Percentiles rank a stretch among this genome's conserved stretches.
phyloP scores from a whole-genome alignment of 1,140 invertebrate species.

The Solen grandis region DNA sequence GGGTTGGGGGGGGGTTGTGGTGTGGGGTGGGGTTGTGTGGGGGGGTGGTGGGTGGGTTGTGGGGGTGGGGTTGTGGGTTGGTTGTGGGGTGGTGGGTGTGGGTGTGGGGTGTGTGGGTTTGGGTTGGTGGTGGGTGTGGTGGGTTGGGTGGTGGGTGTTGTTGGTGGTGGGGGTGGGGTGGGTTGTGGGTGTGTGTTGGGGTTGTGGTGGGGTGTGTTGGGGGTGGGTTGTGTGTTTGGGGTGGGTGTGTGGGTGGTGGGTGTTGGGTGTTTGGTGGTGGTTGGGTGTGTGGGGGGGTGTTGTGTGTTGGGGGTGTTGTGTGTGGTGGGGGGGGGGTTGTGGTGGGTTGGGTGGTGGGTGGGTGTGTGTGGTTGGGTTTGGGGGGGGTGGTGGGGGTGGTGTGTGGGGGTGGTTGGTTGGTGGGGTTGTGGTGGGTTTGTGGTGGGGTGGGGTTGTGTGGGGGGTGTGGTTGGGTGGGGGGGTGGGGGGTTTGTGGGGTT shows the following conservation, averaged over 20 bases:
- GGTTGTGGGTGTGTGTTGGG: constrained; percentile 18
- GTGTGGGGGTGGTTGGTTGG: background rate
- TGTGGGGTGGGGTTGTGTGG: constrained; percentile 44
- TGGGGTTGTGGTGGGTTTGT: background rate
- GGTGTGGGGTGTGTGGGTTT: background rate
- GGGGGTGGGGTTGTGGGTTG: constrained; percentile 17
- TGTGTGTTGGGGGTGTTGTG: background rate
- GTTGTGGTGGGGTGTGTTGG: constrained; percentile 33
- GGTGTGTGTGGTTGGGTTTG: constrained; percentile 3
- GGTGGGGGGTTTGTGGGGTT: background rate
- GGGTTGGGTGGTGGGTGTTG: constrained; percentile 2
- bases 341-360: background rate
- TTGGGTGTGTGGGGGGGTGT: background rate
- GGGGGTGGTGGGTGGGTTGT: constrained; percentile 46
- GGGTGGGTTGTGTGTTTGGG: constrained; percentile 11
- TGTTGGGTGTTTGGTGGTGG: background rate
- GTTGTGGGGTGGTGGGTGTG: background rate
- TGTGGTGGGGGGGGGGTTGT: background rate
- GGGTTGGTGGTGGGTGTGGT: constrained; percentile 14
- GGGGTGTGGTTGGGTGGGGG: background rate
- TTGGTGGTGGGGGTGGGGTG: constrained; percentile 24
- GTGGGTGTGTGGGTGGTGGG: background rate
- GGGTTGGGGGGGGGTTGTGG: constrained; percentile 22
- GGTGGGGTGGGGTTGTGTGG: background rate
- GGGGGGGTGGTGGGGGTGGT: background rate